Evolutionary conservation across 1,140 invertebrate species (phyloP).

Genomic region (Habropoda laboriosa): DNA sequence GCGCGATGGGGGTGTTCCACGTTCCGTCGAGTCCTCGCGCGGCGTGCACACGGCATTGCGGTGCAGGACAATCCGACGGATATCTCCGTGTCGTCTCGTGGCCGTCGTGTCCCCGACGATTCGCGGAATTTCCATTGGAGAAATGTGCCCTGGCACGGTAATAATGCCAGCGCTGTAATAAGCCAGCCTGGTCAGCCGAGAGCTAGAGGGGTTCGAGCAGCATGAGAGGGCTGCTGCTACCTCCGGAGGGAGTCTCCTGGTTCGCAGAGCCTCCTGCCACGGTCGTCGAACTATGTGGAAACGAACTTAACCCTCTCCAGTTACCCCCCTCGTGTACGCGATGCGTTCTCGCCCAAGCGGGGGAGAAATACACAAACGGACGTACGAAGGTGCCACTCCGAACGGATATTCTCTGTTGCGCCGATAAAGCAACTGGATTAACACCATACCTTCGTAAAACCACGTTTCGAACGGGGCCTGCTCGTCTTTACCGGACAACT

Average conservation of each 20-base stretch:
- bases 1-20: not conserved
- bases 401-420: slow-evolving; percentile 57
- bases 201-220: not conserved
- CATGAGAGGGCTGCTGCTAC: slow-evolving; percentile 34
- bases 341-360: slow-evolving; percentile 53
- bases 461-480: slow-evolving; percentile 3
- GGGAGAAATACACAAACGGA: slow-evolving; percentile 25
- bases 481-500: slow-evolving; percentile 48
- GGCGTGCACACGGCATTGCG: slow-evolving; percentile 42
- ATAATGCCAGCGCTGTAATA: slow-evolving; percentile 66
- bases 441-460: no score
- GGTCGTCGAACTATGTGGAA: slow-evolving; percentile 65
- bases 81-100: slow-evolving; percentile 49
- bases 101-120: slow-evolving; percentile 54
- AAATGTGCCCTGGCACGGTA: slow-evolving; percentile 62
- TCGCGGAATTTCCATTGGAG: slow-evolving; percentile 63
- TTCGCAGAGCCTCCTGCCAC: slow-evolving; percentile 18
- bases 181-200: slow-evolving; percentile 43
- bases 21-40: slow-evolving; percentile 13
- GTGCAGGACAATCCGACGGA: slow-evolving; percentile 34
- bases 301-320: slow-evolving; percentile 61
- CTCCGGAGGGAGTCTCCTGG: slow-evolving; percentile 33
- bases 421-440: slow-evolving; percentile 67
- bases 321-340: not conserved
- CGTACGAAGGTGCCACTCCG: slow-evolving; percentile 48